Conservation (phyloP, 2,797 vertebrate species). For the Microchirus variegatus region DNA sequence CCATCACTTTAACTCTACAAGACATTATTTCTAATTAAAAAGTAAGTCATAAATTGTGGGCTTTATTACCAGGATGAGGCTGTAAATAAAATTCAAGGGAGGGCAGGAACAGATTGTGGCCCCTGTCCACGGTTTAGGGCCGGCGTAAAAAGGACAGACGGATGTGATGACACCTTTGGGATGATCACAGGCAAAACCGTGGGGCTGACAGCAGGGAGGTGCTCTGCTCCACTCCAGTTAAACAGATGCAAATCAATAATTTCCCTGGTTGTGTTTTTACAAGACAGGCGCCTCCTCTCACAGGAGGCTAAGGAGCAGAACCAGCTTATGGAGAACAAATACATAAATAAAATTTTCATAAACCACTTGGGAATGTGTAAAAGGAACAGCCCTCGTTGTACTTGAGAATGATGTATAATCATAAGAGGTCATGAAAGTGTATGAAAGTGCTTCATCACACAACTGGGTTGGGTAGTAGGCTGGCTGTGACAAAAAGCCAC, state of each 20-base stretch:
- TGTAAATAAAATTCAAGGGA: conserved; percentile 87
- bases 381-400: conserved; percentile 28
- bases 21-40: conserved; percentile 97
- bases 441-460: conserved; percentile 34
- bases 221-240: conserved; percentile 39
- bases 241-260: conserved; percentile 75
- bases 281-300: conserved; percentile 42
- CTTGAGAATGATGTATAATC: conserved; percentile 66
- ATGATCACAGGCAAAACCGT: conserved; percentile 17
- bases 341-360: conserved; percentile 53
- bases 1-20: conserved; percentile 84
- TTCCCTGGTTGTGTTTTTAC: conserved; percentile 52
- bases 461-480: conserved; percentile 20
- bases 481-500: conserved; percentile 37
- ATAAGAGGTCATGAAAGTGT: conserved; percentile 55
- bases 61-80: conserved; percentile 79
- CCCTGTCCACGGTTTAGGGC: conserved; percentile 63
- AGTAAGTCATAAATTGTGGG: conserved; percentile 85
- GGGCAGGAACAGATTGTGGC: conserved; percentile 74
- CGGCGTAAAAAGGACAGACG: conserved; percentile 63
- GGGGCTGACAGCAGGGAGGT: conserved; percentile 38
- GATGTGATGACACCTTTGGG: conserved; percentile 61
- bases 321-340: conserved; percentile 41
- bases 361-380: conserved; percentile 51
- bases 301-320: conserved; percentile 15